Conservation (phyloP, 2,113 vertebrate genomes). For the Petrocephalus zakoni region DNA sequence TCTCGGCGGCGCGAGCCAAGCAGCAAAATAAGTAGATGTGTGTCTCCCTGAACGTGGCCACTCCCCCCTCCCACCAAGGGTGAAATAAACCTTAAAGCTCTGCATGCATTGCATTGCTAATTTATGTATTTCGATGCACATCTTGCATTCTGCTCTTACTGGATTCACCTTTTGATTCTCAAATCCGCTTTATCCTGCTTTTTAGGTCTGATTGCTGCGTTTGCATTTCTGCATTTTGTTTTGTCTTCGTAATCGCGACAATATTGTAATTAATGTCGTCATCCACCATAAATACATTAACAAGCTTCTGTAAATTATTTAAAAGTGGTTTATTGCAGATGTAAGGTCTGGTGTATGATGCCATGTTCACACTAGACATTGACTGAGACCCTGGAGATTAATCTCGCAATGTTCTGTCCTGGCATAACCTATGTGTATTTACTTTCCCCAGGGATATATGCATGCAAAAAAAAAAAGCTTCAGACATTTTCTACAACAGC, state of each 20-base stretch:
- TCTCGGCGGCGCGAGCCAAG: slow-evolving; percentile 33
- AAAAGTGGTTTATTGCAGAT: neutral
- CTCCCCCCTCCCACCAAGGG: neutral
- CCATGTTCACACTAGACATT: neutral
- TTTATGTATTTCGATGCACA: neutral
- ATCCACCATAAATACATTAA: neutral
- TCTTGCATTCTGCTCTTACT: neutral
- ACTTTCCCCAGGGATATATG: neutral
- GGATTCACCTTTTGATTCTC: neutral
- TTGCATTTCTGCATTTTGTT: neutral
- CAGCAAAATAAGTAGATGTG: slow-evolving; percentile 27
- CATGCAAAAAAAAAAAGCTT: neutral
- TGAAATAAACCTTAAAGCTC: neutral
- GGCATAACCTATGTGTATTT: neutral
- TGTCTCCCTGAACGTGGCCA: slow-evolving; percentile 12
- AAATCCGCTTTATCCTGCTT: neutral
- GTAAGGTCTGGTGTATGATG: neutral
- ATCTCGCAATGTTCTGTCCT: neutral
- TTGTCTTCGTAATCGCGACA: neutral
- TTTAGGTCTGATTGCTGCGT: neutral
- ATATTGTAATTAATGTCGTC: neutral
- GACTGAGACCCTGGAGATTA: neutral
- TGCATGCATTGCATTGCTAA: neutral
- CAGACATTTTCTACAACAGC: neutral
- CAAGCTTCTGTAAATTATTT: neutral